These are phyloP conservation scores for Cryptoprocta ferox DNA, from an alignment of 2,797 vertebrate genomes.

Conservation along the genomic window DNA sequence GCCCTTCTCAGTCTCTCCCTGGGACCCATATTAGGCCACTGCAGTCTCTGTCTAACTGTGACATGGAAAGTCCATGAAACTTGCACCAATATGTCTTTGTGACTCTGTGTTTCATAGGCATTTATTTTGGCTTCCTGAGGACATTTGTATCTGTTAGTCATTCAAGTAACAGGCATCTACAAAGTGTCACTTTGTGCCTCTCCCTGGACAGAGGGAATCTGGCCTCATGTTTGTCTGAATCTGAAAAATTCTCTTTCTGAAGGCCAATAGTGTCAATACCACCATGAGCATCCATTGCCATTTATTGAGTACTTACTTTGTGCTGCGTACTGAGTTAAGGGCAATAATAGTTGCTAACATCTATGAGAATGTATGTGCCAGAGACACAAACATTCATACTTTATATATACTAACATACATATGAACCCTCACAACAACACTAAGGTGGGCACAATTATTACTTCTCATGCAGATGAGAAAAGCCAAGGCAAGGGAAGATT, in stretches of 20 bases:
- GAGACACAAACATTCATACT: not conserved
- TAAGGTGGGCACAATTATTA: not conserved
- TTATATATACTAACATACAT: not conserved
- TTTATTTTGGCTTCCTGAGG: not conserved
- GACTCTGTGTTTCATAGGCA: not conserved
- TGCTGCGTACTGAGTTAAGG: not conserved
- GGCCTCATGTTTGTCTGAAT: not conserved
- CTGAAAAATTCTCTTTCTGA: not conserved
- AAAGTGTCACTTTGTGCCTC: not conserved
- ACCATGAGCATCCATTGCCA: not conserved
- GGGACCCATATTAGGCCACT: not conserved
- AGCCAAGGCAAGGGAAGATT: not conserved
- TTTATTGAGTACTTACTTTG: not conserved
- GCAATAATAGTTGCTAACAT: not conserved
- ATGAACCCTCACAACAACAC: not conserved
- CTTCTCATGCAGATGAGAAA: not conserved
- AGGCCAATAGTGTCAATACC: not conserved
- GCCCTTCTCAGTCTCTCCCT: not conserved
- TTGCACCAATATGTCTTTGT: not conserved
- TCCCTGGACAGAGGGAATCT: not conserved
- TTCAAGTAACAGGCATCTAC: not conserved
- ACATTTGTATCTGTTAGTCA: not conserved
- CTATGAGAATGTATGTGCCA: not conserved
- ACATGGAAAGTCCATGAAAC: not conserved
- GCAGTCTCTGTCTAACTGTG: not conserved